Conservation (phyloP, 2,888 invertebrate species). For the Xanthia icteritia region DNA sequence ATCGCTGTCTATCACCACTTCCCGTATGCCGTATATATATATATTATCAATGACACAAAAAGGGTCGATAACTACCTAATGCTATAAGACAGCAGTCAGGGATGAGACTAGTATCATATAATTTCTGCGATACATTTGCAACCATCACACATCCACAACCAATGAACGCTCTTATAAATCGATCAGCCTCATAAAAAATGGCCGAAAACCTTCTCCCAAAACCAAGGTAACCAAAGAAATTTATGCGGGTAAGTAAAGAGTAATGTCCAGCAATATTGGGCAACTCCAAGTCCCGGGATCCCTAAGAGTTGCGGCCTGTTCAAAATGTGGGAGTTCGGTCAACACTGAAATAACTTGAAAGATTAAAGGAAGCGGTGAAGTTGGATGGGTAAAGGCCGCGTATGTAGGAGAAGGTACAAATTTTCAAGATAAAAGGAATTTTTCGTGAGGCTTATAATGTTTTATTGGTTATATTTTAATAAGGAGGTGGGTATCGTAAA, state of each 20-base stretch:
- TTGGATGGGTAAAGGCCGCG: slow-evolving; percentile 18
- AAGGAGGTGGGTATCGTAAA: slow-evolving; percentile 18
- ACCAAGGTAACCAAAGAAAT: slow-evolving; percentile 50
- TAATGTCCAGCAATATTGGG: slow-evolving; percentile 62
- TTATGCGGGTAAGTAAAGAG: slow-evolving; percentile 67
- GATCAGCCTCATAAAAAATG: slow-evolving; percentile 35
- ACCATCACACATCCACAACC: not conserved
- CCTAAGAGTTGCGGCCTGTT: slow-evolving; percentile 26
- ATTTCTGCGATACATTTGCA: not conserved
- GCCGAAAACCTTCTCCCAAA: slow-evolving; percentile 10
- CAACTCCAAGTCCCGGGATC: slow-evolving; percentile 26
- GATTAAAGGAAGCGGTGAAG: slow-evolving; percentile 43
- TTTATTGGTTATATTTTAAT: slow-evolving; percentile 38
- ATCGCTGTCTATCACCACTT: not conserved
- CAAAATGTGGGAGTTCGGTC: slow-evolving; percentile 40
- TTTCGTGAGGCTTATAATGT: slow-evolving; percentile 29
- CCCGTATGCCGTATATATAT: not conserved
- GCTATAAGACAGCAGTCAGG: not conserved
- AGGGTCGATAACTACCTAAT: not conserved
- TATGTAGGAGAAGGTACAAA: slow-evolving; percentile 28
- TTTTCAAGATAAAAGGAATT: slow-evolving; percentile 48
- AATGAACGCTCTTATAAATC: slow-evolving; percentile 15
- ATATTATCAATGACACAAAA: slow-evolving; percentile 11
- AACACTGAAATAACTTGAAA: slow-evolving; percentile 52
- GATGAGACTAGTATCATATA: not conserved